Conservation (phyloP, 2,797 vertebrate genomes). For the Rhinatrema bivittatum region DNA sequence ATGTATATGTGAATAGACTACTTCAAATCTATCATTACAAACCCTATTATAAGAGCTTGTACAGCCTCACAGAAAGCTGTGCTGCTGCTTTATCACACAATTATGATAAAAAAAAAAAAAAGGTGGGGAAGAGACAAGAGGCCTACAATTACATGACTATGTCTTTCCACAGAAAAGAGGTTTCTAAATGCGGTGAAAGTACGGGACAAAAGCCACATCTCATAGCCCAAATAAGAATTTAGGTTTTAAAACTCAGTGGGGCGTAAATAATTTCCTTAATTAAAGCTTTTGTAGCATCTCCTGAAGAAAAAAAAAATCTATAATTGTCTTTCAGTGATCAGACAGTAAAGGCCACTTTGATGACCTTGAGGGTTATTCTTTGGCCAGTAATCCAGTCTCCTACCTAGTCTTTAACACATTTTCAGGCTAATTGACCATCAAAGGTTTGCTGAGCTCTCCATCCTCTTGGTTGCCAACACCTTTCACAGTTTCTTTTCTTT, state of each 20-base stretch:
- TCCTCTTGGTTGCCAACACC: constrained; percentile 50
- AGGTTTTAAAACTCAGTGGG: constrained; percentile 57
- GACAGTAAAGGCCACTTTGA: constrained; percentile 36
- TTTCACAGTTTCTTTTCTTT: constrained; percentile 55
- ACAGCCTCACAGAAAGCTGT: background rate
- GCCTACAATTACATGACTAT: background rate
- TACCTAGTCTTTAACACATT: constrained; percentile 60
- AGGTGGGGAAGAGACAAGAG: constrained; percentile 4
- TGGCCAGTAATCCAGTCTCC: constrained; percentile 52
- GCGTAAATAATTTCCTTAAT: constrained; percentile 65
- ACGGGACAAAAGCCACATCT: constrained; percentile 44
- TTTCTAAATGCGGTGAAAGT: constrained; percentile 1
- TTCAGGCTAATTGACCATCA: constrained; percentile 75
- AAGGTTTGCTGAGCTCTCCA: constrained; percentile 41
- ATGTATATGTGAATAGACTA: constrained; percentile 2
- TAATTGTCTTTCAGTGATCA: constrained; percentile 48
- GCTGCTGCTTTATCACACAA: no score
- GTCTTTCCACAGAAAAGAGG: background rate
- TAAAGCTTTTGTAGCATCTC: constrained; percentile 56
- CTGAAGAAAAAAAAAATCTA: constrained; percentile 40
- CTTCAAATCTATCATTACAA: constrained; percentile 3
- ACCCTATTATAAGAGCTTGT: background rate
- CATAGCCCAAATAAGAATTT: constrained; percentile 48
- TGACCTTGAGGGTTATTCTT: constrained; percentile 52
- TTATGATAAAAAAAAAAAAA: no score